Evolutionary conservation across 2,113 vertebrate genomes (phyloP).

Genomic region (Hippopotamus amphibius): DNA sequence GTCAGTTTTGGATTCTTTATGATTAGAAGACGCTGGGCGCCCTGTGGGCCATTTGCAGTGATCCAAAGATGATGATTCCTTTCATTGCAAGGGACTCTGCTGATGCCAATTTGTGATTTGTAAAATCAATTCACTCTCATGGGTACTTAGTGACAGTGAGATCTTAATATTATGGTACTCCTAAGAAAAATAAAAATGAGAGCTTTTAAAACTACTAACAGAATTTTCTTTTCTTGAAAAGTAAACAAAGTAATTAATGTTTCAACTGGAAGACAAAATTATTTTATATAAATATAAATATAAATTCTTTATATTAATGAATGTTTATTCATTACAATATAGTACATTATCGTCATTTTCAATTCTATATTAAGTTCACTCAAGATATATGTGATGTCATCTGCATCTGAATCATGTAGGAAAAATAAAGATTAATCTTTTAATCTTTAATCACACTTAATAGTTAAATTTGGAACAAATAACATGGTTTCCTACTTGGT

Average conservation of each 20-base stretch:
- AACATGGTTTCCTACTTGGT: background rate
- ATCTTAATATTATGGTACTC: background rate
- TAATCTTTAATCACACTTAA: background rate
- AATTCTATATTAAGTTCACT: background rate
- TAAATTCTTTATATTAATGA: background rate
- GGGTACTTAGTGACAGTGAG: background rate
- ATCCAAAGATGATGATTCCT: background rate
- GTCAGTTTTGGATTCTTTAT: background rate
- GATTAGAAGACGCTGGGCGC: background rate
- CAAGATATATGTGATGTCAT: background rate
- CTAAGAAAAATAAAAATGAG: background rate
- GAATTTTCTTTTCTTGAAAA: background rate
- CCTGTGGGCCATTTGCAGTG: fast-evolving
- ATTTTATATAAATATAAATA: background rate
- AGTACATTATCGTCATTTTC: background rate
- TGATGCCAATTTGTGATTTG: background rate
- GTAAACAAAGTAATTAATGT: background rate
- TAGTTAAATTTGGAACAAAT: background rate
- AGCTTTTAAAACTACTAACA: background rate
- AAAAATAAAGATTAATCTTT: too few relatives aligned
- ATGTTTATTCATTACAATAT: background rate
- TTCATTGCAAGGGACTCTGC: background rate
- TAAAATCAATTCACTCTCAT: background rate
- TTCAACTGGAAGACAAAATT: background rate
- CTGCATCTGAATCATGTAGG: background rate